Conservation (phyloP, 1,140 invertebrate genomes). For the Drosophila gunungcola region DNA sequence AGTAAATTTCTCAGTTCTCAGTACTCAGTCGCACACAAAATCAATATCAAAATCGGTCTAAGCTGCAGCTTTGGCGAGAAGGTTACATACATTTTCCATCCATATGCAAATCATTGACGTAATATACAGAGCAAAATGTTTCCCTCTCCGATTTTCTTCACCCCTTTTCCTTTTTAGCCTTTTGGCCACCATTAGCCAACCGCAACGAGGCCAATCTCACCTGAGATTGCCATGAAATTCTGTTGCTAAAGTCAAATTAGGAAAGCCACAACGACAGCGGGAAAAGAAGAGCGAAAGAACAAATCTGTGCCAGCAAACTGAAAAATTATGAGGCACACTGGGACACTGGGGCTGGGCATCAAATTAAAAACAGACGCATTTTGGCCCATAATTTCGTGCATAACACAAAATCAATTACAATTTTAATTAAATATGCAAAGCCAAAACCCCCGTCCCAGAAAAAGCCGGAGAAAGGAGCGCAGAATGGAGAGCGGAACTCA, state of each 20-base stretch:
- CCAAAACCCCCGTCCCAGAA: slow-evolving; percentile 28
- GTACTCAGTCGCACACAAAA: slow-evolving; percentile 36
- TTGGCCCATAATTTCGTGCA: slow-evolving; percentile 72
- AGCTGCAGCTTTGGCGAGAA: slow-evolving; percentile 21
- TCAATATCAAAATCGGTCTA: slow-evolving; percentile 50
- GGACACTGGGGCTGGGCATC: slow-evolving; percentile 49
- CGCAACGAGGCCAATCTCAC: slow-evolving; percentile 70
- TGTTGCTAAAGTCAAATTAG: slow-evolving; percentile 65
- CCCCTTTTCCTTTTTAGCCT: slow-evolving; percentile 18
- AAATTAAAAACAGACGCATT: slow-evolving; percentile 80
- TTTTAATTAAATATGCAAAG: slow-evolving; percentile 82
- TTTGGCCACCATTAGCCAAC: slow-evolving; percentile 39
- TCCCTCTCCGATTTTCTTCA: slow-evolving; percentile 10
- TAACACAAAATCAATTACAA: slow-evolving; percentile 82
- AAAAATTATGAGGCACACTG: slow-evolving; percentile 80
- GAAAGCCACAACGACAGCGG: slow-evolving; percentile 13
- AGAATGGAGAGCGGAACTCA: slow-evolving; percentile 61
- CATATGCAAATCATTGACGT: slow-evolving; percentile 71
- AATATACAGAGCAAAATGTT: slow-evolving; percentile 31
- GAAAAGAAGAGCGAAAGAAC: slow-evolving; percentile 9
- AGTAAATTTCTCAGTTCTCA: slow-evolving; percentile 45
- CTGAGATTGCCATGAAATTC: slow-evolving; percentile 72
- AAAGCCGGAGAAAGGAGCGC: slow-evolving; percentile 12
- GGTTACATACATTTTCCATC: slow-evolving; percentile 55
- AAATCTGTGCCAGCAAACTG: slow-evolving; percentile 73